Percentiles rank a stretch among this genome's conserved stretches.
Evolutionary conservation across 2,888 invertebrate species (phyloP).

Genomic region (Megalurothrips usitatus): DNA sequence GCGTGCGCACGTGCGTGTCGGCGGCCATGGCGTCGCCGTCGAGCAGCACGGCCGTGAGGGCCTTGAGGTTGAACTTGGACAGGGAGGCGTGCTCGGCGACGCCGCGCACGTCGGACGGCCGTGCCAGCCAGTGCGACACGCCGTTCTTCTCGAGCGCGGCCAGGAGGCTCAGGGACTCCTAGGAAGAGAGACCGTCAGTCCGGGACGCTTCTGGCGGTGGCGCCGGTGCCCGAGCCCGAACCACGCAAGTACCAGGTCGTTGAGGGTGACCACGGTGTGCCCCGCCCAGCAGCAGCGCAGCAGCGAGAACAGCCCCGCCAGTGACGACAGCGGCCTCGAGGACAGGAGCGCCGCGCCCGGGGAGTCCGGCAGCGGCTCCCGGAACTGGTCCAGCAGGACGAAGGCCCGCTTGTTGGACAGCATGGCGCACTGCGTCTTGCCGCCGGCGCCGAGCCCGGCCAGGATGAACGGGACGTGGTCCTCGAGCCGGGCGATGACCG

Average conservation of each 20-base stretch:
- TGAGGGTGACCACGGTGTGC: not conserved
- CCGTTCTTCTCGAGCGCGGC: conserved; percentile 17
- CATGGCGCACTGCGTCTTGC: not conserved
- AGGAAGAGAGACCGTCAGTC: too few relatives aligned
- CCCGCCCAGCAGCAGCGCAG: conserved; percentile 19
- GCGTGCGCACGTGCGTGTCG: conserved; percentile 5
- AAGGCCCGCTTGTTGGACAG: conserved; percentile 23
- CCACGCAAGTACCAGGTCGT: not conserved
- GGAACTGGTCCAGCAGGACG: conserved; percentile 21
- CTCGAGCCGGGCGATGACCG: conserved; percentile 3
- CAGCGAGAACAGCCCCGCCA: conserved; percentile 12
- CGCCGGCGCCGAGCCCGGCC: conserved; percentile 2
- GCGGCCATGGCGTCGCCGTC: conserved; percentile 16
- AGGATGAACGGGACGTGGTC: conserved; percentile 21
- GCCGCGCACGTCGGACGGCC: not conserved
- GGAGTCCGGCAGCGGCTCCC: conserved; percentile 14
- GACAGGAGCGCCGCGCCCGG: not conserved
- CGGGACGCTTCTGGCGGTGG: too few relatives aligned
- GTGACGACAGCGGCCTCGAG: conserved; percentile 7
- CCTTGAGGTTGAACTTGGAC: conserved; percentile 11
- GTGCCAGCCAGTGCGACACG: conserved; percentile 19
- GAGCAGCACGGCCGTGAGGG: conserved; percentile 13
- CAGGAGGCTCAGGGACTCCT: not conserved
- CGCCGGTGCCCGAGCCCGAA: too few relatives aligned
- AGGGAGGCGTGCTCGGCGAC: conserved; percentile 6